phyloP scores from a whole-genome alignment of 2,888 invertebrate species.

The Coremacera marginata region DNA sequence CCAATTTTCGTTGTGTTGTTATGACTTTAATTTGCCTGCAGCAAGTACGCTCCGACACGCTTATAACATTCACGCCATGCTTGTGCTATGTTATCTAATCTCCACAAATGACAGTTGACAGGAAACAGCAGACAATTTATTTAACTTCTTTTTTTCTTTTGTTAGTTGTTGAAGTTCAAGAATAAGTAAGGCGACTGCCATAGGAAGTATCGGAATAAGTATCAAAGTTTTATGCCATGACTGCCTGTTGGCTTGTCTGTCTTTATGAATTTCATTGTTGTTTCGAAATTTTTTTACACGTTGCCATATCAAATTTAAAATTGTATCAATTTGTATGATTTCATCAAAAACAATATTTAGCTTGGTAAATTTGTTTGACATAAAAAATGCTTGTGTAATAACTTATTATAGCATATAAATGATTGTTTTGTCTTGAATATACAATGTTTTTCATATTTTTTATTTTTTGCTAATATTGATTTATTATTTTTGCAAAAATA shows the following conservation, averaged over 20 bases:
- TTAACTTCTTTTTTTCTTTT: background rate
- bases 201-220: background rate
- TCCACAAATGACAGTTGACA: constrained; percentile 18
- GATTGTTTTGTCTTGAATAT: background rate
- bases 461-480: background rate
- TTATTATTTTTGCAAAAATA: background rate
- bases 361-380: background rate
- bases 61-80: constrained; percentile 8
- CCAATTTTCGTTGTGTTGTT: background rate
- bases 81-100: constrained; percentile 26
- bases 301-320: background rate
- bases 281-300: background rate
- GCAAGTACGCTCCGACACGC: background rate
- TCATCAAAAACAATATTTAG: background rate
- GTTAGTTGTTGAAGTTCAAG: constrained; percentile 11
- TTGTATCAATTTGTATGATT: background rate
- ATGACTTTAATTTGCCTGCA: background rate
- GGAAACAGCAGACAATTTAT: background rate
- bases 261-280: background rate
- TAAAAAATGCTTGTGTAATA: background rate
- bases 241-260: background rate
- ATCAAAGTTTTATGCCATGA: background rate
- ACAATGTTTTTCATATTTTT: background rate
- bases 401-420: constrained; percentile 21
- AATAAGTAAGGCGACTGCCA: background rate